Conservation (phyloP, 2,797 vertebrate species). For the Betta splendens region DNA sequence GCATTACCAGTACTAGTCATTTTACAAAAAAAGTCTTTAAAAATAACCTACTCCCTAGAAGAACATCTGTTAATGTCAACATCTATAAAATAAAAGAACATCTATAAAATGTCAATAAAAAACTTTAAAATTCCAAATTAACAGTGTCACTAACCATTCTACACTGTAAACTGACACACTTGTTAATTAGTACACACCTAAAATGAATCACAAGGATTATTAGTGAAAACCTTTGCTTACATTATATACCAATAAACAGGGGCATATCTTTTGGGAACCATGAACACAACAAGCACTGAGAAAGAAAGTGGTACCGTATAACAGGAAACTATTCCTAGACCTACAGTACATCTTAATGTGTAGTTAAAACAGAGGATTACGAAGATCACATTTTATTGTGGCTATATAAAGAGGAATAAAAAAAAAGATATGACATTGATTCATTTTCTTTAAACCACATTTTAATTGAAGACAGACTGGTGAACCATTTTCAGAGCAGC, state of each 20-base stretch:
- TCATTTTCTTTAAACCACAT: too few species aligned
- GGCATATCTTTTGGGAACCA: neutral
- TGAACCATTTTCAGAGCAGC: slow-evolving; percentile 9
- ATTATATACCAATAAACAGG: too few species aligned
- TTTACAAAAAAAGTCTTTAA: slow-evolving; percentile 24
- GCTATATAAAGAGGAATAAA: neutral
- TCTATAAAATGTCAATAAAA: too few species aligned
- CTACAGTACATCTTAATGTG: neutral
- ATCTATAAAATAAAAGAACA: slow-evolving; percentile 18
- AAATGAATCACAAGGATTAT: neutral
- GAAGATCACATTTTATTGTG: neutral
- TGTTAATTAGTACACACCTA: neutral
- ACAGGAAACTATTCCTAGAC: too few species aligned
- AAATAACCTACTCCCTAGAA: slow-evolving; percentile 35
- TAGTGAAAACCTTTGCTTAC: neutral
- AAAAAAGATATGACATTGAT: neutral
- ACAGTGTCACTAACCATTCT: too few species aligned
- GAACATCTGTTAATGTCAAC: slow-evolving; percentile 39
- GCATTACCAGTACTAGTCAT: slow-evolving; percentile 23
- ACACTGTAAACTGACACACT: too few species aligned
- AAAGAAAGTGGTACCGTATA: too few species aligned
- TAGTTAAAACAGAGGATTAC: too few species aligned
- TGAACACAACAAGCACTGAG: neutral
- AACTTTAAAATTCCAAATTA: slow-evolving; percentile 4
- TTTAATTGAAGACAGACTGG: neutral